Conservation (phyloP, 2,113 vertebrate genomes). For the Myanophis thanlyinensis region DNA sequence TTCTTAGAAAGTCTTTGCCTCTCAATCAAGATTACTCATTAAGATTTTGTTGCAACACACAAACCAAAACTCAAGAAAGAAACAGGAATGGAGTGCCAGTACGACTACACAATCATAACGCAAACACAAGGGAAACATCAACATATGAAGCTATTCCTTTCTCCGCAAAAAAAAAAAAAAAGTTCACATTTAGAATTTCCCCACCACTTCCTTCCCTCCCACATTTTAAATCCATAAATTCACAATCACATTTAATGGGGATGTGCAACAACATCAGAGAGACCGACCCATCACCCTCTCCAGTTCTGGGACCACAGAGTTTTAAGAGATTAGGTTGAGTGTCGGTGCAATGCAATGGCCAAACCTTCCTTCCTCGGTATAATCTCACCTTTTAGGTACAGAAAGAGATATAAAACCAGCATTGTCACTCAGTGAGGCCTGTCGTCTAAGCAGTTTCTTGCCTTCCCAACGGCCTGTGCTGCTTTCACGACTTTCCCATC, state of each 20-base stretch:
- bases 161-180: background rate
- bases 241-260: slow-evolving; percentile 7
- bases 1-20: background rate
- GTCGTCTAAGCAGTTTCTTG: background rate
- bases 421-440: background rate
- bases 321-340: background rate
- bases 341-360: background rate
- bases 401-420: background rate
- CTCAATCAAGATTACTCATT: background rate
- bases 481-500: background rate
- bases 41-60: background rate
- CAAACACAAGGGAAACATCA: background rate
- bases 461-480: background rate
- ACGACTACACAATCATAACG: background rate
- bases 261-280: slow-evolving; percentile 16
- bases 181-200: background rate
- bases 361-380: background rate
- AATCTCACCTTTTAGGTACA: background rate
- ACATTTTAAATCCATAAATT: background rate
- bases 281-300: background rate
- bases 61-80: slow-evolving; percentile 10
- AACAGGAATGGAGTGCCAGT: slow-evolving; percentile 46
- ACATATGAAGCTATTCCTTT: background rate
- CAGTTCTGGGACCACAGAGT: background rate
- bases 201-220: background rate